Conservation (phyloP, 2,797 vertebrate genomes). For the Natrix natrix region DNA sequence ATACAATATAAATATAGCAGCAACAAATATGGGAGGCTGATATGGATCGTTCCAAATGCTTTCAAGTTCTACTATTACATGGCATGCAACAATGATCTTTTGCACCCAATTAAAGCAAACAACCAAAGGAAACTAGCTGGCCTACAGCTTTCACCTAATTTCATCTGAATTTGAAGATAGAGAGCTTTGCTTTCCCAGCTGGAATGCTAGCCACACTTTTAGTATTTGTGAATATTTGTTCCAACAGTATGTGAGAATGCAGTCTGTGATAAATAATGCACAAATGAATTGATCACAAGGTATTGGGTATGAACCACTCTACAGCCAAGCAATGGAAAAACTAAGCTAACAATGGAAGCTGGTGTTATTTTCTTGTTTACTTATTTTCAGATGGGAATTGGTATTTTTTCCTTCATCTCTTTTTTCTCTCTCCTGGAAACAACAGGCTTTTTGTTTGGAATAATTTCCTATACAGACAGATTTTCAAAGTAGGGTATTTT, state of each 20-base stretch:
- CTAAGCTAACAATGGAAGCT: background rate
- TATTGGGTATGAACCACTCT: background rate
- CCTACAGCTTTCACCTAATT: background rate
- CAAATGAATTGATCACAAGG: background rate
- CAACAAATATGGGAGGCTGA: background rate
- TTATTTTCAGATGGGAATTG: slow-evolving; percentile 10
- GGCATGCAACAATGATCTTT: background rate
- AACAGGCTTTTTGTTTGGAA: slow-evolving; percentile 23
- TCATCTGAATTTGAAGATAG: background rate
- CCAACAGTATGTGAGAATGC: background rate
- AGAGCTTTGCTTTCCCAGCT: background rate
- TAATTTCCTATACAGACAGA: slow-evolving; percentile 7
- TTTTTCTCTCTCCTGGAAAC: background rate
- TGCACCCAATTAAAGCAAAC: background rate
- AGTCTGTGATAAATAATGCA: background rate
- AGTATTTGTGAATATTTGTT: background rate
- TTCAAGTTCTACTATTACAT: background rate
- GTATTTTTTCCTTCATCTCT: background rate
- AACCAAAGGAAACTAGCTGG: background rate
- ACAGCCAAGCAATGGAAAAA: slow-evolving; percentile 1
- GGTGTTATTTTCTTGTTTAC: slow-evolving; percentile 16
- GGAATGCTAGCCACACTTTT: background rate
- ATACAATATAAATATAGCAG: background rate
- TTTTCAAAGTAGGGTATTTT: slow-evolving; percentile 35
- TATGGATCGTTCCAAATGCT: background rate